Base-by-base conservation (phyloP, 2,888 invertebrate genomes). In the Archips crataeganus region DNA sequence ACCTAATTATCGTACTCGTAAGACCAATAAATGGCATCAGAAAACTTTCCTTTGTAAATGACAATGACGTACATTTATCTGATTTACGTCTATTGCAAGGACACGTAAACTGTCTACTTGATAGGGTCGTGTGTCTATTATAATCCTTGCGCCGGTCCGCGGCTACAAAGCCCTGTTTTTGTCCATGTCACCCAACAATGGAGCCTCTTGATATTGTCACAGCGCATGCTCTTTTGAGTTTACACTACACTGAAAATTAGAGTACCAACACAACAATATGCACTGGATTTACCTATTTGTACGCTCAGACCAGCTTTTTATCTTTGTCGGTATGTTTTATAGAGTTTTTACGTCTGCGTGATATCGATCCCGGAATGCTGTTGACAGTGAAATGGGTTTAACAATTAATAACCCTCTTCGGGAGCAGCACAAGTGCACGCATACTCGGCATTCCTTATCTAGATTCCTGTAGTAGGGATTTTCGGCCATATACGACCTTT, bases 321-420 rank as follows among this genome's bases (percentile, higher is more conserved):
- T 90, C 88, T 91, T 86, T 88, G 92, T 87, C 93, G 92, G 92
- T 84, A 75, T 85, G 84, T 84, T 85, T 84, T 85, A 80, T 85
- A 84, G 85, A 3, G 54, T 83, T 81, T 87, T 86, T 90, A 90
- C 88, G 85, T 83, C 85, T 85, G 87, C 84, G 80, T 86, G 91
- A 88, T 92, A 92, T 92, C 87, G 91, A 92, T 90, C 90, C 83
- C 79, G 79, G 92, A 88, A 91, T 93, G 94, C 84, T 87, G 90
- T 87, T 92, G 94, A 93, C 94, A 92, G 91, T 93, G 92, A 93
- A 93, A 91, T 91, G 93, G 93, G 93, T 93, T 87, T 86, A 85
- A 90, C 90, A 92, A 92, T 93, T 93, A 94, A 94, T 94, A 94
- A 92, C 91, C 88, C 92, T 90, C 91, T 92, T 83, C 77, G 76